Evolutionary conservation across 2,888 invertebrate genomes (phyloP), one percentile per base, ranked within the genome.

Genomic region (Pyrrhosoma nymphula): DNA sequence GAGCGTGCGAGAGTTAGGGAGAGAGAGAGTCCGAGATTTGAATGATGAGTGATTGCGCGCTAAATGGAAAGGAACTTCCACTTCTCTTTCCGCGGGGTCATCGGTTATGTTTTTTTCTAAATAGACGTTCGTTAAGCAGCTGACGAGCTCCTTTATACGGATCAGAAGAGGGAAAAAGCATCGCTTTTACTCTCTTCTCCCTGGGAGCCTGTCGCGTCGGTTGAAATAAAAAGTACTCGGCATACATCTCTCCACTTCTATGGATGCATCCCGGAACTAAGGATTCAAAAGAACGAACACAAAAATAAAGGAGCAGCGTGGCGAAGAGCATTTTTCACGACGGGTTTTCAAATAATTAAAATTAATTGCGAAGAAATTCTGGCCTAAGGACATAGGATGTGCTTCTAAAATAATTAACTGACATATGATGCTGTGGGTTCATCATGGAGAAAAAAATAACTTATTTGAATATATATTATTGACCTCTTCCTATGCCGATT

Each of bases 11-110:
- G 82, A 82, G 75, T 16, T 26, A 82, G 30, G n/a, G 75, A 75
- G 75, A 30, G 75, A 35, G 82, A 35, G 82, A 82, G 82, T 23
- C 82, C 35, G 69, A 93, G 47, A 93, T 47, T 63, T 47, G 63
- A 47, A 93, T 69, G 93, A 93, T 93, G 93, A 93, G 93, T 93
- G 93, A 93, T 93, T 93, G 93, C 69, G 69, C 23, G 93, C 69
- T 69, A 93, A 93, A 93, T 93, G 75, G 93, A 60, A 47, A 93
- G n/a, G 60, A 69, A 69, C 47, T 69, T 82, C 82, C 26, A 82
- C 82, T 82, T 35, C 82, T 30, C 82, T 82, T 82, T 82, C 82
- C 82, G 16, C 82, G 82, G 82, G 82, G 82, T 82, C 93, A 93
- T 93, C 69, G 93, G 47, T 82, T 82, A 82, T 82, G 82, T 82